Conservation (phyloP, 2,888 invertebrate species). For the Caenorhabditis sp. region DNA sequence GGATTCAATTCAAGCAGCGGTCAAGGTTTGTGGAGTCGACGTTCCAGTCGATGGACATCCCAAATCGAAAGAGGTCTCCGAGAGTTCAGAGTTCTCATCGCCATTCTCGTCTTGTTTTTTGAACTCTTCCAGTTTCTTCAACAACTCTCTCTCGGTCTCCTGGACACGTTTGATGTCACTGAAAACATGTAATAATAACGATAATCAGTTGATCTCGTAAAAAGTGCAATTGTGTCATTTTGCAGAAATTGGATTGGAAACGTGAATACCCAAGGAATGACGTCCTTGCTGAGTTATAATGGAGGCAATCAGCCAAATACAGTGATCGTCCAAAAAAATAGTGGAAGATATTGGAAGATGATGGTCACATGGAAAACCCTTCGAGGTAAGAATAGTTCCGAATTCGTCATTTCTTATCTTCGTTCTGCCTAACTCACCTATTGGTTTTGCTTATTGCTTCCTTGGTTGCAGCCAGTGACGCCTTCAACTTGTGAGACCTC, state of each 20-base stretch:
- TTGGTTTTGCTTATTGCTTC: constrained; percentile 69
- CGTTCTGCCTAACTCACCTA: constrained; percentile 36
- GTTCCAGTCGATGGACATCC: constrained; percentile 34
- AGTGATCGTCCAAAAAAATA: constrained; percentile 9
- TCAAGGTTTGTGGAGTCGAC: constrained; percentile 53
- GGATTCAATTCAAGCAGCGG: constrained; percentile 40
- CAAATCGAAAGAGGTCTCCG: constrained; percentile 63
- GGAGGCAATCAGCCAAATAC: constrained; percentile 52
- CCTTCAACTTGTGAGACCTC: constrained; percentile 69
- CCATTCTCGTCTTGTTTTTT: constrained; percentile 51
- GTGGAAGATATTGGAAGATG: constrained; percentile 10
- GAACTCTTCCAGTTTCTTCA: constrained; percentile 50
- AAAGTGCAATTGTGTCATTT: constrained; percentile 21
- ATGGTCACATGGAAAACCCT: constrained; percentile 22
- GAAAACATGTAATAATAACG: constrained; percentile 42
- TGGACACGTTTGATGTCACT: constrained; percentile 65
- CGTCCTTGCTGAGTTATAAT: constrained; percentile 46
- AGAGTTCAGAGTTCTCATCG: constrained; percentile 52
- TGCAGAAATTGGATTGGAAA: constrained; percentile 22
- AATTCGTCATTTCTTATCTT: constrained; percentile 10
- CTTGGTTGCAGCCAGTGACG: constrained; percentile 71
- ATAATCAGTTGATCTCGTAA: constrained; percentile 8
- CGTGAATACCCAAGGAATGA: constrained; percentile 21
- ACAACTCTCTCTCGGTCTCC: constrained; percentile 59
- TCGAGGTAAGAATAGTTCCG: constrained; percentile 1